Evolutionary conservation across 2,797 vertebrate species (phyloP).

Genomic region (Oreortyx pictus): DNA sequence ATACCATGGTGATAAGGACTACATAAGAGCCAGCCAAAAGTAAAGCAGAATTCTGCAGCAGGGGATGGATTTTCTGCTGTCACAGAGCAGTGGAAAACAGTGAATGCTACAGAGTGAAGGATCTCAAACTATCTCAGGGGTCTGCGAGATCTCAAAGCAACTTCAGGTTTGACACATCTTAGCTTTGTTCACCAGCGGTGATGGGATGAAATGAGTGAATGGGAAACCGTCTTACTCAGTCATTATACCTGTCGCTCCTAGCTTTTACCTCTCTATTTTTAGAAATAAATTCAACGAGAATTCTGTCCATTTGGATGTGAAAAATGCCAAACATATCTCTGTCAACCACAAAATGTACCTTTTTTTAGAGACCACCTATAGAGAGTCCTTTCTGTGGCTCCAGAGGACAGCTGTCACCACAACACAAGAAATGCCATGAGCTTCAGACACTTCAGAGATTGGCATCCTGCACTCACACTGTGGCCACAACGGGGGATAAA

Average conservation of each 20-base stretch:
- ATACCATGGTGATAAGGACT: conserved; percentile 26
- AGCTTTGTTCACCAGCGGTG: background rate
- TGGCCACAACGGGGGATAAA: background rate
- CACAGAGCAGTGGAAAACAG: background rate
- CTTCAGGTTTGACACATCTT: background rate
- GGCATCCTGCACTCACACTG: background rate
- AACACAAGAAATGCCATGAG: background rate
- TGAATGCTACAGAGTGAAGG: background rate
- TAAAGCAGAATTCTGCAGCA: conserved; percentile 10
- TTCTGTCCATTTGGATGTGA: background rate
- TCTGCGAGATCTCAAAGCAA: background rate
- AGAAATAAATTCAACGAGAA: background rate
- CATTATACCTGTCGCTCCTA: background rate
- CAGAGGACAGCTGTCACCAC: background rate
- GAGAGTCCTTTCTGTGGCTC: background rate
- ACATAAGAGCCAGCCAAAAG: background rate
- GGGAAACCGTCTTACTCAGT: background rate
- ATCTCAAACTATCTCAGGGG: background rate
- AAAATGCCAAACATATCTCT: background rate
- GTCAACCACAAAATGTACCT: background rate
- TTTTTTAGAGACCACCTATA: background rate
- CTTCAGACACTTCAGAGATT: rapidly evolving
- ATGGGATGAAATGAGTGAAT: background rate
- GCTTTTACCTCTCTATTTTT: background rate
- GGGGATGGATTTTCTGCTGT: background rate